phyloP scores from a whole-genome alignment of 1,140 invertebrate genomes.

The Drosophila oshimai region DNA sequence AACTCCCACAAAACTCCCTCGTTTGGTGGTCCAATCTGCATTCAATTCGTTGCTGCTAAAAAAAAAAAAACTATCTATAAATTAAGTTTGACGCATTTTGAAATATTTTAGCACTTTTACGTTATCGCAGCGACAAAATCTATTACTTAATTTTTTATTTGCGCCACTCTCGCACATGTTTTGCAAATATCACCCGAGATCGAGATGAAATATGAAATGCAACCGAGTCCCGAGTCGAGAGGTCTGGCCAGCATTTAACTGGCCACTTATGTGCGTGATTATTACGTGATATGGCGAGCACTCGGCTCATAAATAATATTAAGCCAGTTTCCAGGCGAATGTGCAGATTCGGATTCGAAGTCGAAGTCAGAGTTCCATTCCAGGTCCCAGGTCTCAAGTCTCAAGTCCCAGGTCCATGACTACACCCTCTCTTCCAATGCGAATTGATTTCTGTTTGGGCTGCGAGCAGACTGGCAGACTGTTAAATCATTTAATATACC shows the following conservation, averaged over 20 bases:
- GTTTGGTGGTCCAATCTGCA: slow-evolving; percentile 17
- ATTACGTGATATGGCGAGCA: slow-evolving; percentile 77
- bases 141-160: slow-evolving; percentile 81
- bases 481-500: slow-evolving; percentile 82
- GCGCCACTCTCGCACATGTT: slow-evolving; percentile 56
- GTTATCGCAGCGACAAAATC: slow-evolving; percentile 76
- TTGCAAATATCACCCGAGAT: slow-evolving; percentile 72
- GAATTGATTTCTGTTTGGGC: slow-evolving; percentile 77
- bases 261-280: slow-evolving; percentile 80
- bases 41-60: neutral
- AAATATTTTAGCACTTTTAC: slow-evolving; percentile 81
- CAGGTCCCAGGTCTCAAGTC: neutral
- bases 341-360: slow-evolving; percentile 12
- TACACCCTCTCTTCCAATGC: slow-evolving; percentile 47
- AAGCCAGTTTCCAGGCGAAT: slow-evolving; percentile 60
- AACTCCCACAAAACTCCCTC: neutral
- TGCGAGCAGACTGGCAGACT: slow-evolving; percentile 60
- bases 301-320: slow-evolving; percentile 77
- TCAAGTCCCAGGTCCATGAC: slow-evolving; percentile 3
- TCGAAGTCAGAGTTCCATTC: slow-evolving; percentile 44
- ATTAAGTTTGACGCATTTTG: slow-evolving; percentile 71
- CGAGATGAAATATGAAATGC: slow-evolving; percentile 79
- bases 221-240: slow-evolving; percentile 38
- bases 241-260: slow-evolving; percentile 63
- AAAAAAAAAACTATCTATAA: slow-evolving; percentile 50